Base-by-base conservation (phyloP, 2,888 invertebrate species). In the Chromoteleia sp. region DNA sequence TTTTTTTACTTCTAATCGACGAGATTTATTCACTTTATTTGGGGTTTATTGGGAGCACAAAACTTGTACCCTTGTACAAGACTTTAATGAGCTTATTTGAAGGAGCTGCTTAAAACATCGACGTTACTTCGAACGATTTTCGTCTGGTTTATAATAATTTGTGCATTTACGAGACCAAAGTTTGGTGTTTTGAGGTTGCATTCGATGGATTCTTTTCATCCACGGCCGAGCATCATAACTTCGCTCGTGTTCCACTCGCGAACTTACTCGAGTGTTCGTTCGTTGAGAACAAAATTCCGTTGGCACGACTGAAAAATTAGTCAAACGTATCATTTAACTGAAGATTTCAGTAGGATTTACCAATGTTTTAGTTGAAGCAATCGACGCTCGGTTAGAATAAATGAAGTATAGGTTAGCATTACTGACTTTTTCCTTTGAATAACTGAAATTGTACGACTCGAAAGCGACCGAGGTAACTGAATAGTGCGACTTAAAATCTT, bases 71-170 rank as follows among this genome's bases (percentile, higher is more conserved):
- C 74, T 80, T 80, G 74, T 63, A 80, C 68, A 54, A 63, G 74
- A 80, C 39, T 80, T 80, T 80, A 80, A 80, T 80, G 80, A 74
- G 80, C 74, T 80, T 74, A 68, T 68, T 74, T 63, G 63, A 74
- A 80, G 54, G 74, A 70, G 70, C 19, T 39, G 68, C 48, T 74
- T 74, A 75, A 80, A 80, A 75, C 36, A 75, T 75, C 58, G 74
- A 80, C 63, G 74, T 68, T 80, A 59, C 50, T 79, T 67, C 52
- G 21, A 59, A 41, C 59, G 30, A 65, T 73, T 79, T 78, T 78
- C 52, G 17, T n/a, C 25, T 29, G 65, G 41, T 52, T 63, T 78
- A 78, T 70, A 71, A 71, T 78, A 71, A 78, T 71, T 78, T 33
- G 45, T 43, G 65, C 65, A 71, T 45, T 78, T 65, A 45, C 71